These are phyloP conservation scores for Ophion costatus DNA, from an alignment of 2,888 invertebrate genomes.

Conservation along the genomic window DNA sequence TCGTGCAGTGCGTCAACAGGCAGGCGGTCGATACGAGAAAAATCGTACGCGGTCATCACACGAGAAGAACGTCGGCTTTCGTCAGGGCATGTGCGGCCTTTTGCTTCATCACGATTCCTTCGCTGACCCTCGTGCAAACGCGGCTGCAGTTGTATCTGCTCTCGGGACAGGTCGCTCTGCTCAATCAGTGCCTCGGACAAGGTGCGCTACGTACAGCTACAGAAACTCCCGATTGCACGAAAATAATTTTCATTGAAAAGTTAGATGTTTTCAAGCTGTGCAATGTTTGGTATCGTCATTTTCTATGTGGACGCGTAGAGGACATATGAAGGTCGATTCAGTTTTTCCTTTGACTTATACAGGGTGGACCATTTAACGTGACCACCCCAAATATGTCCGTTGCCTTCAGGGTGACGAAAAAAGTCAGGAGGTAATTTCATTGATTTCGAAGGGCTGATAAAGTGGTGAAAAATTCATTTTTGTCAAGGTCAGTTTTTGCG, in stretches of 20 bases:
- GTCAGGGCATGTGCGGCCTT: conserved; percentile 97
- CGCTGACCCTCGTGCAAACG: conserved; percentile 91
- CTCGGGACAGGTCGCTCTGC: conserved; percentile 94
- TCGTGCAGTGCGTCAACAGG: conserved; percentile 94
- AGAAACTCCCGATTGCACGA: background rate
- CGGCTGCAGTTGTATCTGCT: conserved; percentile 94
- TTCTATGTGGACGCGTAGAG: too few species aligned
- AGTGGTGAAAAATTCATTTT: too few species aligned
- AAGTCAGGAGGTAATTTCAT: too few species aligned
- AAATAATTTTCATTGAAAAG: background rate
- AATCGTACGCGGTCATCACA: conserved; percentile 90
- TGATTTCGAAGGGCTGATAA: too few species aligned
- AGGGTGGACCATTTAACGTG: too few species aligned
- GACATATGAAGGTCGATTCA: too few species aligned
- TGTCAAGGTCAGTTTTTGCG: too few species aligned
- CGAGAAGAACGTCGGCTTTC: conserved; percentile 92
- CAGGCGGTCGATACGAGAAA: conserved; percentile 89
- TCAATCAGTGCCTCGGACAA: conserved; percentile 96
- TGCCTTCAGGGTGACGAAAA: too few species aligned
- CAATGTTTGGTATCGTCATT: too few species aligned
- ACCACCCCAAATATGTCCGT: too few species aligned
- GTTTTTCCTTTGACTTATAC: too few species aligned
- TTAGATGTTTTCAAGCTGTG: too few species aligned
- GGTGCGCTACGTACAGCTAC: conserved; percentile 82
- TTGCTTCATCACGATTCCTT: conserved; percentile 98